Evolutionary conservation across 2,888 invertebrate genomes (phyloP), one percentile per base, ranked within the genome.

Genomic region (Diadegma fenestrale): DNA sequence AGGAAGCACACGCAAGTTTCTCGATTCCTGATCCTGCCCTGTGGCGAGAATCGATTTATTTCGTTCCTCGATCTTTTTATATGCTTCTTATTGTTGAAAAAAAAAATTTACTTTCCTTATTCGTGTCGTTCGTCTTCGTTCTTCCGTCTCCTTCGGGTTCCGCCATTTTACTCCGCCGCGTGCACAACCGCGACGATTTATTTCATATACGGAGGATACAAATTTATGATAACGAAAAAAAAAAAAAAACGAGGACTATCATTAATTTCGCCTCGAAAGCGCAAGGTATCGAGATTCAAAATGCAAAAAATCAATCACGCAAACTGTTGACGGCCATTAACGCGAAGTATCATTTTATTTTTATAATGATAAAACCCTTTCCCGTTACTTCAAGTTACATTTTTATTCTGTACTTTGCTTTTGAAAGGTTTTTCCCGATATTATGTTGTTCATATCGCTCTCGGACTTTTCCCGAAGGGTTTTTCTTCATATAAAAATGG

Each of bases 41-140:
- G 85, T 85, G 86, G 88, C 85, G 87, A 87, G 84, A 83, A 82
- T 85, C 85, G 83, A 87, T 87, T 88, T 86, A 87, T 86, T 87
- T 85, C 84, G 81, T 72, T 76, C 68, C 73, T 80, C 77, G 77
- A 84, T 85, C 80, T 84, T 80, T 75, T 82, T 69, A 61, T 68
- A 58, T 75, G n/a, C 45, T 45, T 75, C 51, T 72, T 66, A 17
- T 22, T 41, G 14, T 41, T 45, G 69, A 64, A 77, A 58, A 45
- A 72, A 78, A 37, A 51, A 45, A 48, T 45, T 75, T 61, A 68
- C 61, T 64, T 80, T 76, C 76, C 58, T 76, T 82, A 83, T 87
- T 77, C 80, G 10, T 37, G 7, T 37, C 37, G 37, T 37, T 81
- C 77, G 69, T 86, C 77, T 6, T 58, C 54, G 75, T 33, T 68